Evolutionary conservation across 2,888 invertebrate genomes (phyloP), one percentile per base, ranked within the genome.

Genomic region (Thymelicus lineola): DNA sequence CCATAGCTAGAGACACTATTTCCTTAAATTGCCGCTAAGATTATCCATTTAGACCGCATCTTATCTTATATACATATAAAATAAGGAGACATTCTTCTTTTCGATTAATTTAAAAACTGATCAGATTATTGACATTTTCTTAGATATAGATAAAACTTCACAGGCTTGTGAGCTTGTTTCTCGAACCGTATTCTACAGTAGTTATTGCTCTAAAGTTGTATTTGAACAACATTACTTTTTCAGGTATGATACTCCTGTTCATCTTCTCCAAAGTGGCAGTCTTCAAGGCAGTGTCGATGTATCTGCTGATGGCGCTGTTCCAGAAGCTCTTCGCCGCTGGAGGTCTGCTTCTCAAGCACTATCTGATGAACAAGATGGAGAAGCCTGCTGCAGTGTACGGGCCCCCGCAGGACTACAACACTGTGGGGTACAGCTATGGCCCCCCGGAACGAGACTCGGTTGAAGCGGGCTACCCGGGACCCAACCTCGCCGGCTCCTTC

Each of bases 371-470:
- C 74, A 85, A 85, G 72, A 61, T 76, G 7, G 73, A 75, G 17
- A 82, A 79, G 55, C 74, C 82, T 10, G 74, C 79, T 1, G 71
- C 79, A 0, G 78, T 81, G 58, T 91, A 91, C 55, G 90, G 89
- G 0, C 79, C 85, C 4, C 91, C 91, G 0, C 80, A 84, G 6
- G 89, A 89, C 6, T 93, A 93, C 69, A 91, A 93, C 66, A 93
- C 92, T 0, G 78, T 93, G 0, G 91, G 93, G 1, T 93, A 92
- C 75, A 91, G 83, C 66, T 92, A 92, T n/a, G 91, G 90, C 0
- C 84, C 89, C 0, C 86, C 90, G 0, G 89, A 89, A 0, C 79
- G 77, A 2, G 89, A 91, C 28, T 78, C 80, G 0, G 1, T 55
- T 2, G 82, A 85, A 0, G 72, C 82, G 45, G 74, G 80, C 0